A percentile compares a stretch with the other conserved stretches of the same genome.
phyloP scores from a whole-genome alignment of 1,140 invertebrate species.

The Pogonus chalceus region DNA sequence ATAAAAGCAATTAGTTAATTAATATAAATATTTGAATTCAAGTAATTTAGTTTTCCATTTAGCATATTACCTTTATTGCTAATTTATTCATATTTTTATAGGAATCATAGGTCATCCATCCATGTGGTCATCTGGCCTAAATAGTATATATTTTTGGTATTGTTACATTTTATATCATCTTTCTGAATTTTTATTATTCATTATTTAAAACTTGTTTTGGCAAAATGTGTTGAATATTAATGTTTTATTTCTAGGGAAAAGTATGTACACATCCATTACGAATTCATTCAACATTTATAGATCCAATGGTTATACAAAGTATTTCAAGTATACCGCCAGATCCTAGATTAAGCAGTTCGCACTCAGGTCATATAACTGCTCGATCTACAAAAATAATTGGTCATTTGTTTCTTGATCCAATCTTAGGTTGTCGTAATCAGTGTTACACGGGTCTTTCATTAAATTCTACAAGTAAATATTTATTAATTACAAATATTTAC shows the following conservation, averaged over 20 bases:
- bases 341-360: conserved; percentile 32
- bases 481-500: conserved; percentile 2
- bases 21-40: too few species aligned
- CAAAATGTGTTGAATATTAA: neutral
- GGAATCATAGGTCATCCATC: neutral
- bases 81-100: too few species aligned
- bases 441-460: conserved; percentile 63
- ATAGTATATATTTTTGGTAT: too few species aligned
- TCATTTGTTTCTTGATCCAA: conserved; percentile 49
- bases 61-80: too few species aligned
- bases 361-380: conserved; percentile 35
- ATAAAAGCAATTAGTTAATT: too few species aligned
- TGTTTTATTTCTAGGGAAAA: conserved; percentile 53
- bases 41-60: too few species aligned
- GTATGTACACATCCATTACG: conserved; percentile 60
- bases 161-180: too few species aligned
- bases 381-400: conserved; percentile 39
- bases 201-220: neutral
- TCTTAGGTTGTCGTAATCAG: conserved; percentile 52
- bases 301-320: conserved; percentile 53
- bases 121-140: too few species aligned
- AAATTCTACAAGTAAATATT: conserved; percentile 46
- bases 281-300: conserved; percentile 63
- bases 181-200: too few species aligned
- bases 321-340: conserved; percentile 41